phyloP scores from a whole-genome alignment of 1,140 invertebrate species.

The Probaryconus sp. region DNA sequence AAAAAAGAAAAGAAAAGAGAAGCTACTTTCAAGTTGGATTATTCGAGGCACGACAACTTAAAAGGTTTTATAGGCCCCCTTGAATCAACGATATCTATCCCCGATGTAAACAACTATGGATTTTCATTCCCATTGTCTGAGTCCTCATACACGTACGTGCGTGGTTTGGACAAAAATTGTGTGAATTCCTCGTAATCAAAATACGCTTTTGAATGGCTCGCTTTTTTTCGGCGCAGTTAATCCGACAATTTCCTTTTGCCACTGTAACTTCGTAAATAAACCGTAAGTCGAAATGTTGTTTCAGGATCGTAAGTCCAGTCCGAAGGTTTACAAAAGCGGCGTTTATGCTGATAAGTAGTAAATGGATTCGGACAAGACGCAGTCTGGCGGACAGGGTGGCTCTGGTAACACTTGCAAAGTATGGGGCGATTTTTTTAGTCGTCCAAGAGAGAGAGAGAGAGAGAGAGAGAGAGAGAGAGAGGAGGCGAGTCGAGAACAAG shows the following conservation, averaged over 20 bases:
- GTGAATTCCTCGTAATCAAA: no score
- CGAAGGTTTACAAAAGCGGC: slow-evolving; percentile 61
- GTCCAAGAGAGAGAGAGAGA: no score
- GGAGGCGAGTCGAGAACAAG: slow-evolving; percentile 73
- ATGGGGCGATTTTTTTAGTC: slow-evolving; percentile 71
- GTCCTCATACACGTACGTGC: no score
- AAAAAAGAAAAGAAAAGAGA: no score
- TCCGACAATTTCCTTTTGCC: no score
- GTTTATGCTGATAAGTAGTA: slow-evolving; percentile 74
- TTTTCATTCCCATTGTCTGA: slow-evolving; percentile 47
- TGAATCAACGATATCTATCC: slow-evolving; percentile 59
- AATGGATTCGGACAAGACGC: slow-evolving; percentile 64
- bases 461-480: no score
- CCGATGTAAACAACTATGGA: slow-evolving; percentile 39
- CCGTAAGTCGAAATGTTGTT: slow-evolving; percentile 27
- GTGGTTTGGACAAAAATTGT: no score
- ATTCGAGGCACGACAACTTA: slow-evolving; percentile 71
- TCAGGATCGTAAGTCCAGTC: slow-evolving; percentile 20
- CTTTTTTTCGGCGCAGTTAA: no score
- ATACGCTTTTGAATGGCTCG: no score
- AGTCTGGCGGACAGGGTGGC: slow-evolving; percentile 62
- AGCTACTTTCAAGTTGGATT: slow-evolving; percentile 67
- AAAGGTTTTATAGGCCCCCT: slow-evolving; percentile 56
- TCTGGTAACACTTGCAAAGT: slow-evolving; percentile 71
- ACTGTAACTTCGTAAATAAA: slow-evolving; percentile 41